Percentiles rank a stretch among this genome's conserved stretches.
phyloP scores from a whole-genome alignment of 2,888 invertebrate species.

The Lasioglossum oenotherae region DNA sequence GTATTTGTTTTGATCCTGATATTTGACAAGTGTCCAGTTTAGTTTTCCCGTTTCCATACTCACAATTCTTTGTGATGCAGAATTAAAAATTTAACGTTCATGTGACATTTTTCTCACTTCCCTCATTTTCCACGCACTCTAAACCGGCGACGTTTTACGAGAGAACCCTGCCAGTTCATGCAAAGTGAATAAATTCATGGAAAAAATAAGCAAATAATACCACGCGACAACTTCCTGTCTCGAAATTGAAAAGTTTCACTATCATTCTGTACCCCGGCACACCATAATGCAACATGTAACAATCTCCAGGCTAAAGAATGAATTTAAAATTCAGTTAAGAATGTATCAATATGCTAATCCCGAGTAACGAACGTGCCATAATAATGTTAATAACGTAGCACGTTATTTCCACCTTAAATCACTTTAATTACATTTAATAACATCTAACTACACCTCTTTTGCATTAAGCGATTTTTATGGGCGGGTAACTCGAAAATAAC shows the following conservation, averaged over 20 bases:
- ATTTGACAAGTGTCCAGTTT: neutral
- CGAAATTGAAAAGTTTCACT: neutral
- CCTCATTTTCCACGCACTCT: neutral
- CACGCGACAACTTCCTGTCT: neutral
- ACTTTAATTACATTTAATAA: constrained; percentile 14
- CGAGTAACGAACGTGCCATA: neutral
- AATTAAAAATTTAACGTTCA: neutral
- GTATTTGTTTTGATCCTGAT: neutral
- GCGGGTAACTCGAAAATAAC: constrained; percentile 42
- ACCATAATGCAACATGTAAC: neutral
- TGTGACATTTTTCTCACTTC: neutral
- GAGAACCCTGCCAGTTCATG: neutral
- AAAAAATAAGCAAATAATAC: neutral
- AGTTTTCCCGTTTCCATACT: neutral
- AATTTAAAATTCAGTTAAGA: constrained; percentile 5
- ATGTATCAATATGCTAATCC: neutral
- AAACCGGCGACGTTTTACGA: neutral
- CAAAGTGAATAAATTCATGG: neutral
- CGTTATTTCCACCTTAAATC: constrained; percentile 3
- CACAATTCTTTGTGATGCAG: neutral
- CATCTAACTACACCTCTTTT: neutral
- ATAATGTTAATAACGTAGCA: neutral
- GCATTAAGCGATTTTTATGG: constrained; percentile 31
- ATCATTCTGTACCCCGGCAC: neutral
- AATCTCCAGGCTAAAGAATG: neutral